Evolutionary conservation across 2,797 vertebrate genomes (phyloP), one percentile per base, ranked within the genome.

Genomic region (Mus minutoides): DNA sequence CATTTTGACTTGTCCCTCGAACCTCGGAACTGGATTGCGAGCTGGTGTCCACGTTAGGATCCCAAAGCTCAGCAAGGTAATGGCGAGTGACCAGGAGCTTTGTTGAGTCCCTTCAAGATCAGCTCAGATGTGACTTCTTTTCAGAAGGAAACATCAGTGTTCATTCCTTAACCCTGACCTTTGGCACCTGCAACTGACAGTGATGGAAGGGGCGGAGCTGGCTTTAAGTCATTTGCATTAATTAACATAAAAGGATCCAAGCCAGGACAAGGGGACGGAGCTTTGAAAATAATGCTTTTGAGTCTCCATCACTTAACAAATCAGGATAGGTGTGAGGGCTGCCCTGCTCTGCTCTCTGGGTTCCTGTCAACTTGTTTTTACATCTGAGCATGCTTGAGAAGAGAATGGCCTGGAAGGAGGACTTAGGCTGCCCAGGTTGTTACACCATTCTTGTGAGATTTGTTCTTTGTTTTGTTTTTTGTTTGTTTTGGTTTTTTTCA

Each of bases 1-100:
- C 91, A 80, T 99, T 96, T 98, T 99, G 89, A 99, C 99, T 58
- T 99, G 99, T 90, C 99, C 99, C 79, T 99, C 99, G 49, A 99
- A 99, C 98, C 98, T 99, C 95, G 99, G 99, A 96, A 99, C 99
- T 0, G 99, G 99, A 31, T 98, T 99, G 94, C 98, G 99, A 12
- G 99, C 99, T 0, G 99, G 99, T 5, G 99, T 99, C 49, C 99
- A 99, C 0, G 99, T 99, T 22, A 99, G 98, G 91, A 99, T 99
- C 98, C 99, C 99, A 9, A 99, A 97, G 73, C 99, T 99, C 96
- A 99, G 99, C 98, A 99, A 99, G 99, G 99, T 99, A 97, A 89
- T 43, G 1, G 56, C 3, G 2, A 1, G 0, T 46, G 34, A 37
- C 40, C 89, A 24, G 78, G 49, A 73, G 49, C 75, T 60, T 52